Conservation (phyloP, 2,797 vertebrate genomes). For the Chiloscyllium punctatum region DNA sequence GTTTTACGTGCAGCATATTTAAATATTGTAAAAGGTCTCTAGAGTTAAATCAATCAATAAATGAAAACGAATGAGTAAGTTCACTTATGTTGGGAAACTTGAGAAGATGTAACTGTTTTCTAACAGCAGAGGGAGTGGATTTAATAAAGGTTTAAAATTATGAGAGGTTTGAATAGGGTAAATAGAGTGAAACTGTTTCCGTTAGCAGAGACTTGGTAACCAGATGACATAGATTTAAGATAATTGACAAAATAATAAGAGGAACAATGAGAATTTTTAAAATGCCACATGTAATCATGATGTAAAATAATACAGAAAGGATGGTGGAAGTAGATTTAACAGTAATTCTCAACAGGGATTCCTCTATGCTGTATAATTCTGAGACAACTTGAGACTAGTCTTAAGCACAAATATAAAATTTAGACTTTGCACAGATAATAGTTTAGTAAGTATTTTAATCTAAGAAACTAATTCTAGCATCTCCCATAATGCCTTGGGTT, state of each 20-base stretch:
- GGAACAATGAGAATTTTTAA: neutral
- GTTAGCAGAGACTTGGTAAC: too few species aligned
- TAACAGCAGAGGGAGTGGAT: too few species aligned
- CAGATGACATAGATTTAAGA: too few species aligned
- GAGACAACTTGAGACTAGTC: neutral
- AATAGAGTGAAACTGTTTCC: too few species aligned
- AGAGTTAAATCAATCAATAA: neutral
- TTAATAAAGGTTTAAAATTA: too few species aligned
- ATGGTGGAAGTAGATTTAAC: neutral
- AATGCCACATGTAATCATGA: neutral
- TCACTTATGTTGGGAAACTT: neutral
- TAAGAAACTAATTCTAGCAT: neutral
- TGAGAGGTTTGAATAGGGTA: too few species aligned
- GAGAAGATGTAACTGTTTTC: too few species aligned
- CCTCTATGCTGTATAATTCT: neutral
- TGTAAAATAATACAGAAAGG: neutral
- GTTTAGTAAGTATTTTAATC: neutral
- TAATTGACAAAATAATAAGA: neutral
- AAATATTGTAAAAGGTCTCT: neutral
- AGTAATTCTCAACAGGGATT: neutral
- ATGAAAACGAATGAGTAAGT: neutral
- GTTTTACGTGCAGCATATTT: neutral
- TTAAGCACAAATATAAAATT: neutral
- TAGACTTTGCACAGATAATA: neutral
- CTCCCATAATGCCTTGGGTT: neutral